Conservation (phyloP, 2,113 vertebrate genomes). For the Machaerirhynchus nigripectus region DNA sequence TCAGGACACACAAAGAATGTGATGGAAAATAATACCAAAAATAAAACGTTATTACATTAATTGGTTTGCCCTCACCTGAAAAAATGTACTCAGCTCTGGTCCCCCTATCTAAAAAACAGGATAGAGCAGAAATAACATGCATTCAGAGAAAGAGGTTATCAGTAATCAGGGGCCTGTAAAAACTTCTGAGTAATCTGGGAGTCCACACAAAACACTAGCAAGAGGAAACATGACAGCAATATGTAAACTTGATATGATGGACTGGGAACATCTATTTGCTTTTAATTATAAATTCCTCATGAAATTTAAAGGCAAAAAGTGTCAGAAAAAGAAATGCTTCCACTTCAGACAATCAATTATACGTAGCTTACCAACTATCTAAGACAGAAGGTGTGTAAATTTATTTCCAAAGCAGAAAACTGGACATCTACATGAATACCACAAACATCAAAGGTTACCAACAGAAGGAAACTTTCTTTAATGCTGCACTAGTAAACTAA, state of each 20-base stretch:
- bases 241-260: neutral
- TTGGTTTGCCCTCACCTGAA: slow-evolving; percentile 24
- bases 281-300: neutral
- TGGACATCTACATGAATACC: neutral
- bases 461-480: neutral
- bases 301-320: neutral
- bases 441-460: neutral
- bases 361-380: neutral
- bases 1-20: neutral
- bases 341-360: neutral
- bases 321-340: neutral
- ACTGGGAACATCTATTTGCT: neutral
- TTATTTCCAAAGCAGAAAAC: neutral
- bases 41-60: neutral
- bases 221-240: neutral
- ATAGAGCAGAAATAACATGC: slow-evolving; percentile 16
- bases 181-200: neutral
- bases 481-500: neutral
- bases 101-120: slow-evolving; percentile 23
- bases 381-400: neutral
- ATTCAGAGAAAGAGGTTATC: neutral
- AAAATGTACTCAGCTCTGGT: slow-evolving; percentile 45
- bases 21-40: slow-evolving; percentile 3
- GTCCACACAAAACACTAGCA: neutral
- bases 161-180: neutral